phyloP scores from a whole-genome alignment of 2,888 invertebrate species.

The Epirrita christyi region DNA sequence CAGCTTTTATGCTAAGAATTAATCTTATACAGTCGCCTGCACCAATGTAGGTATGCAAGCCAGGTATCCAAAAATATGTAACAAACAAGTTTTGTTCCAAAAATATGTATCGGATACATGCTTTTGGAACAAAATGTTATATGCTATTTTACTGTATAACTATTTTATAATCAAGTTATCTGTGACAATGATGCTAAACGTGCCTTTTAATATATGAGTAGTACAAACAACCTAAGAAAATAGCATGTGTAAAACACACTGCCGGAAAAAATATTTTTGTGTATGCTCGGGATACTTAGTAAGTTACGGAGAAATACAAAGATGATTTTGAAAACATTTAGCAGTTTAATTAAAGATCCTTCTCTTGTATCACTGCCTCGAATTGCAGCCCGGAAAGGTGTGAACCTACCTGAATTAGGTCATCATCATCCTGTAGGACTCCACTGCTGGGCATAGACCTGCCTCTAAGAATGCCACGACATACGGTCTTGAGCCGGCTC shows the following conservation, averaged over 20 bases:
- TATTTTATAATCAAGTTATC: conserved; percentile 27
- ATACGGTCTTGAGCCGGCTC: too few relatives aligned
- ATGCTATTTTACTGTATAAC: too few relatives aligned
- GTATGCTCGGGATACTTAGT: conserved; percentile 30
- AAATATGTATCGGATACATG: too few relatives aligned
- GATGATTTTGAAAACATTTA: conserved; percentile 47
- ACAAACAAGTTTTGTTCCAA: conserved; percentile 27
- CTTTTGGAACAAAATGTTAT: too few relatives aligned
- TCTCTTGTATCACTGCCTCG: neutral
- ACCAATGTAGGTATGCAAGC: too few relatives aligned
- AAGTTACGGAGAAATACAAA: conserved; percentile 62
- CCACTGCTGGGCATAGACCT: too few relatives aligned
- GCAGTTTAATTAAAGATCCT: conserved; percentile 5
- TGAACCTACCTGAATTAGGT: too few relatives aligned
- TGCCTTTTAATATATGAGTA: conserved; percentile 40
- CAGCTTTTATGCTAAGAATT: conserved; percentile 36
- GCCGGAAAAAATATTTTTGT: conserved; percentile 35
- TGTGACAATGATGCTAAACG: conserved; percentile 43
- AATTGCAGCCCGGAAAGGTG: too few relatives aligned
- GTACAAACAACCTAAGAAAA: conserved; percentile 43
- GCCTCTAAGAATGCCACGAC: too few relatives aligned
- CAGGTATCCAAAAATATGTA: too few relatives aligned
- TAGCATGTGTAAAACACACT: conserved; percentile 39
- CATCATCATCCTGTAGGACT: too few relatives aligned
- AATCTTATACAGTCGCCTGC: too few relatives aligned